These are phyloP conservation scores for Troglohyphantes excavatus DNA, from an alignment of 2,888 invertebrate genomes.

Conservation along the genomic window DNA sequence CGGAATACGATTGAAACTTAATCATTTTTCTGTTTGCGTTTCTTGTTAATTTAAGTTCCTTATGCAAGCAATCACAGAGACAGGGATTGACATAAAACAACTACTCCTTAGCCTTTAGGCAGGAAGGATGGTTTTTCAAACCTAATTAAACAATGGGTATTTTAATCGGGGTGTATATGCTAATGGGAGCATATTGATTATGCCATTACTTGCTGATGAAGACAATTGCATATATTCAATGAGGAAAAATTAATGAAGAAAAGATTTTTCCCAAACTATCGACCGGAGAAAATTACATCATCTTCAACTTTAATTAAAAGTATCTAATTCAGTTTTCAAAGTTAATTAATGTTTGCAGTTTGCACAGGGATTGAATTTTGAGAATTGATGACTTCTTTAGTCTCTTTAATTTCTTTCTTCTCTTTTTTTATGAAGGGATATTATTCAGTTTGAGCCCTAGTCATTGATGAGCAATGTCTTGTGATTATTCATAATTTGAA, in stretches of 20 bases:
- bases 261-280: background rate
- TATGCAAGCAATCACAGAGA: background rate
- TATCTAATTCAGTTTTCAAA: background rate
- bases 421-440: too few species aligned
- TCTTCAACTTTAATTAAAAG: background rate
- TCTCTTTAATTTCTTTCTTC: too few species aligned
- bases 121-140: background rate
- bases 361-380: background rate
- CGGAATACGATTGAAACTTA: background rate
- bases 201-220: background rate
- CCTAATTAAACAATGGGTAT: background rate
- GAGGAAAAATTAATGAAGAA: background rate
- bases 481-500: too few species aligned
- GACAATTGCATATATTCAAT: background rate
- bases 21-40: background rate
- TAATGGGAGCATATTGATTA: background rate
- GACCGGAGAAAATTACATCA: background rate
- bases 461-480: too few species aligned
- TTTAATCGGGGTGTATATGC: background rate
- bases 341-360: constrained; percentile 1
- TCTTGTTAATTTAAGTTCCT: background rate
- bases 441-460: too few species aligned
- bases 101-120: background rate
- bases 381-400: background rate
- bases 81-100: background rate